A percentile compares a stretch with the other conserved stretches of the same genome.
These are phyloP conservation scores for Cryptus viduatorius DNA, from an alignment of 2,888 invertebrate genomes.

Conservation along the genomic window DNA sequence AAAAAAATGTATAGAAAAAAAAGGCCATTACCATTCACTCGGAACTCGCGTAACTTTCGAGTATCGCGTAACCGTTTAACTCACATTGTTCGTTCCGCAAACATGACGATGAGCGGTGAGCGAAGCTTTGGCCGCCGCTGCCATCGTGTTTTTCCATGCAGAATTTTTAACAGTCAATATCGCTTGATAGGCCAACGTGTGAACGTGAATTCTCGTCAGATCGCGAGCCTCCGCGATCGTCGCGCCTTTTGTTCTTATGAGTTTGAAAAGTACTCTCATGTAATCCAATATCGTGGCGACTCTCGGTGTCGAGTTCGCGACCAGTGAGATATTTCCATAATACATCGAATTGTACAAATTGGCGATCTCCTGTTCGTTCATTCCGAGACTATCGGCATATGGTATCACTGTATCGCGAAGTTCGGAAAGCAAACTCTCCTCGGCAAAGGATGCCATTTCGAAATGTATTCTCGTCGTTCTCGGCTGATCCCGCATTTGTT, in stretches of 20 bases:
- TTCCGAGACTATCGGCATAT: slow-evolving; percentile 92
- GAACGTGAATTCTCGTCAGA: slow-evolving; percentile 92
- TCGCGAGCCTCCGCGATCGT: slow-evolving; percentile 86
- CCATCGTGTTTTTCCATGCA: slow-evolving; percentile 91
- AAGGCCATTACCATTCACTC: not conserved
- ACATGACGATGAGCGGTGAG: slow-evolving; percentile 94
- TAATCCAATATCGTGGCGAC: slow-evolving; percentile 93
- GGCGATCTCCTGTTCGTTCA: slow-evolving; percentile 95
- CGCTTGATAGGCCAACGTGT: slow-evolving; percentile 95
- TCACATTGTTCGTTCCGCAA: slow-evolving; percentile 89
- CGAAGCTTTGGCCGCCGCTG: slow-evolving; percentile 93
- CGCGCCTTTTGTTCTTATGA: slow-evolving; percentile 85
- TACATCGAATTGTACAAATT: slow-evolving; percentile 91
- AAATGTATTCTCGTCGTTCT: slow-evolving; percentile 90
- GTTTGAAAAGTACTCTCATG: slow-evolving; percentile 90
- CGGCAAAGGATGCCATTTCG: slow-evolving; percentile 95
- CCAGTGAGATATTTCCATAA: slow-evolving; percentile 90
- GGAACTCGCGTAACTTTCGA: slow-evolving; percentile 11
- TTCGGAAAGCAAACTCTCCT: slow-evolving; percentile 89
- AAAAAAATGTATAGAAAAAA: not conserved
- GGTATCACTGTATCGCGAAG: slow-evolving; percentile 90
- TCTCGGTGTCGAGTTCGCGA: slow-evolving; percentile 92
- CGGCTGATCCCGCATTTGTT: slow-evolving; percentile 89
- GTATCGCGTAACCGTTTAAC: slow-evolving; percentile 63
- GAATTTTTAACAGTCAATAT: slow-evolving; percentile 90